These are phyloP conservation scores for Adela reaumurella DNA, from an alignment of 2,888 invertebrate species.

Conservation along the genomic window DNA sequence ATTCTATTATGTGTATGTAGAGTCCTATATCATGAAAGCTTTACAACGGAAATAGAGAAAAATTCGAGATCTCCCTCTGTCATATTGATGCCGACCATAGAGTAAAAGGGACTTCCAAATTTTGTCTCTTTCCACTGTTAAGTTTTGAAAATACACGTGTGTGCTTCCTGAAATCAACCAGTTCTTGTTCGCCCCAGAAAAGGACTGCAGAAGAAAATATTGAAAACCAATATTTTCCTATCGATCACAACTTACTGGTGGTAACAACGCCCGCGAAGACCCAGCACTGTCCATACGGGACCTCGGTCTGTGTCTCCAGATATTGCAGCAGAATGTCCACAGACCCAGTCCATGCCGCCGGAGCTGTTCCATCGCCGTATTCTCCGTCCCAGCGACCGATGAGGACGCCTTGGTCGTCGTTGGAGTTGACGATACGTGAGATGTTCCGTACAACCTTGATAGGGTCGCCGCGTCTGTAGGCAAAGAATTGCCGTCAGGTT, in stretches of 20 bases:
- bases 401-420: constrained; percentile 69
- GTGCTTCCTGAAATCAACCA: background rate
- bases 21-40: background rate
- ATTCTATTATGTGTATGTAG: too few species aligned
- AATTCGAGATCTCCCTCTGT: too few species aligned
- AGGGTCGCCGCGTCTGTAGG: constrained; percentile 62
- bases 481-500: too few species aligned
- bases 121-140: too few species aligned
- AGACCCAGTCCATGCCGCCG: constrained; percentile 78
- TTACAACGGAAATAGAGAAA: too few species aligned
- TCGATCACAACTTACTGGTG: constrained; percentile 61
- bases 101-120: too few species aligned
- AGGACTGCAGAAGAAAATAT: background rate
- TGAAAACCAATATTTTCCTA: background rate
- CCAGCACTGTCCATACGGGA: constrained; percentile 85
- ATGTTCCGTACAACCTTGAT: constrained; percentile 65
- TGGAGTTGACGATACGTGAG: constrained; percentile 71
- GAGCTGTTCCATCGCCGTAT: constrained; percentile 71
- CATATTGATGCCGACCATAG: too few species aligned
- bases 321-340: constrained; percentile 73
- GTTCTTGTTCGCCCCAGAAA: background rate
- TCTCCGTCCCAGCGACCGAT: constrained; percentile 71
- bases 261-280: constrained; percentile 80
- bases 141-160: too few species aligned
- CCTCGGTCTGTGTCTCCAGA: constrained; percentile 59